A percentile compares a stretch with the other conserved stretches of the same genome.
Evolutionary conservation across 2,888 invertebrate genomes (phyloP).

Genomic region (Eristalis intricaria): DNA sequence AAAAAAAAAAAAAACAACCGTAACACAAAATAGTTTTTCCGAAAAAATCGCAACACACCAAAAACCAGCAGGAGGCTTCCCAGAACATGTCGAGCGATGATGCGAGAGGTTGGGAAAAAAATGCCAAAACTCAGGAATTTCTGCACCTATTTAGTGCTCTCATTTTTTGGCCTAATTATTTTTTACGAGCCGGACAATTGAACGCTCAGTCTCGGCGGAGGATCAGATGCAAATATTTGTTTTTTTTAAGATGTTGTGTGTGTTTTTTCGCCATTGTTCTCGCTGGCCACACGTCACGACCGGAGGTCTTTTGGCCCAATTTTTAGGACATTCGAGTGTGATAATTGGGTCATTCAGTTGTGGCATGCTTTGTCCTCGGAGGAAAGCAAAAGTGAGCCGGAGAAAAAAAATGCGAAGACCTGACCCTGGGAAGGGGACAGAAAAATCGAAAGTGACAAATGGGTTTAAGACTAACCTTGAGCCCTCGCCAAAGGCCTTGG

Average conservation of each 20-base stretch:
- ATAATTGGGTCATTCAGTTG: conserved; percentile 69
- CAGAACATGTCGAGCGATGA: conserved; percentile 1
- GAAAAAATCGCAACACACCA: conserved; percentile 38
- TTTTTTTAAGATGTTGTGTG: conserved; percentile 44
- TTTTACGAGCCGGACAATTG: conserved; percentile 75
- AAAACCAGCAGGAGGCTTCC: conserved; percentile 49
- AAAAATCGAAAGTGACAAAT: not conserved
- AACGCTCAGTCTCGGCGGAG: not conserved
- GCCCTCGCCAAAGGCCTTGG: conserved; percentile 1
- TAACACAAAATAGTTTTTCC: not conserved
- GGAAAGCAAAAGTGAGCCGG: not conserved
- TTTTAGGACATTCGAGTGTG: conserved; percentile 34
- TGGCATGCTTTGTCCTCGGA: conserved; percentile 48
- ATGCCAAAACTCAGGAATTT: not conserved
- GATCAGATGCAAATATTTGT: conserved; percentile 55
- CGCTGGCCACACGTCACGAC: not conserved
- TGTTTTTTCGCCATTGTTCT: conserved; percentile 43
- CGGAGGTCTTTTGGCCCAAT: conserved; percentile 41
- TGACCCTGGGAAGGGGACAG: not conserved
- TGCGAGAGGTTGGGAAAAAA: not conserved
- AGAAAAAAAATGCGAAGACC: not conserved
- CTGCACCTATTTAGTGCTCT: conserved; percentile 65
- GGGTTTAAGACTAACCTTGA: not conserved
- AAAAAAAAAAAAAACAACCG: conserved; percentile 19
- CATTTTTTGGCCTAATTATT: conserved; percentile 80